These are phyloP conservation scores for Arenaria interpres DNA, from an alignment of 2,113 vertebrate genomes.

Conservation along the genomic window DNA sequence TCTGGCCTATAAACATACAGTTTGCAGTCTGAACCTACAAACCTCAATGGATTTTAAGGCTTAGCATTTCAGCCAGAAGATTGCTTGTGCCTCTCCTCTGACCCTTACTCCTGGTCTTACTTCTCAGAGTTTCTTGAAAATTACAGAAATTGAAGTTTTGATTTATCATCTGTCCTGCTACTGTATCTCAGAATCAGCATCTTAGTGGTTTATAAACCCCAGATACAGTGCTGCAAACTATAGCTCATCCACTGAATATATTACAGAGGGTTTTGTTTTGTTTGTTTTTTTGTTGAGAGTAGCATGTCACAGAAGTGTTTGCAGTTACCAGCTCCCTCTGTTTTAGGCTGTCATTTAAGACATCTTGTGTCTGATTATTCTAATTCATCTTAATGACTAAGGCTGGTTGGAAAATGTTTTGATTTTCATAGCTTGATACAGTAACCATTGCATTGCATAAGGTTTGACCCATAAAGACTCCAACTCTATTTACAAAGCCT, in stretches of 20 bases:
- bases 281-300: background rate
- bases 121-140: background rate
- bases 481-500: conserved; percentile 31
- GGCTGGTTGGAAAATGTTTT: background rate
- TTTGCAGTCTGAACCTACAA: background rate
- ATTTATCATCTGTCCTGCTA: background rate
- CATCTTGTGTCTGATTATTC: background rate
- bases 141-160: background rate
- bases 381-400: background rate
- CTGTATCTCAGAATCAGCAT: background rate
- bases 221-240: background rate
- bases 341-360: background rate
- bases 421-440: background rate
- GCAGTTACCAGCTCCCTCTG: background rate
- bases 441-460: background rate
- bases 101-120: background rate
- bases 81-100: background rate
- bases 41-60: background rate
- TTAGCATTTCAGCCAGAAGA: background rate
- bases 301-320: background rate
- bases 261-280: background rate
- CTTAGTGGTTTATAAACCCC: background rate
- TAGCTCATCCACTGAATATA: background rate
- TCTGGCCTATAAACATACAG: background rate
- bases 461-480: background rate